phyloP scores from a whole-genome alignment of 2,888 invertebrate species.

The Platynereis dumerilii region DNA sequence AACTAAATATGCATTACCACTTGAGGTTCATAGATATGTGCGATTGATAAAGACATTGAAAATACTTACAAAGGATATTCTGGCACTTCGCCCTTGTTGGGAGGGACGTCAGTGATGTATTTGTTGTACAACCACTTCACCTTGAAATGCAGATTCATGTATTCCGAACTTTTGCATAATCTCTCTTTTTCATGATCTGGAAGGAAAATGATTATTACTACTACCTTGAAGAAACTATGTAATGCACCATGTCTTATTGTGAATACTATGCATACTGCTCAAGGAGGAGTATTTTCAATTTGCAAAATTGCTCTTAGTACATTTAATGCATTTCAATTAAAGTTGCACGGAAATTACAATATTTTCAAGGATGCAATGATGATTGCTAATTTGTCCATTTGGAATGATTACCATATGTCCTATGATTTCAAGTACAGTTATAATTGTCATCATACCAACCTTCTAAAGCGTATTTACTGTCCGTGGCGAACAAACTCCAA shows the following conservation, averaged over 20 bases:
- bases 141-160: slow-evolving; percentile 99
- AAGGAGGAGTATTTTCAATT: no score
- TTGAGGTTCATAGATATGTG: not conserved
- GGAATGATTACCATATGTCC: no score
- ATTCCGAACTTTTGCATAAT: slow-evolving; percentile 95
- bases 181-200: slow-evolving; percentile 91
- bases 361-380: no score
- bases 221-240: no score
- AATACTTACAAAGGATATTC: slow-evolving; percentile 86
- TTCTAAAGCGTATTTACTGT: slow-evolving; percentile 93
- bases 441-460: slow-evolving; percentile 61
- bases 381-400: no score
- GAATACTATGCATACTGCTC: no score
- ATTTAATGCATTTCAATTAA: no score
- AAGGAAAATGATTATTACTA: slow-evolving; percentile 27
- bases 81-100: slow-evolving; percentile 94
- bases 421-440: no score
- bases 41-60: not conserved
- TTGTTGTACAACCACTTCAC: slow-evolving; percentile 98
- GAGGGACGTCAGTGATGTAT: slow-evolving; percentile 96
- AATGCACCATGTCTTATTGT: slow-evolving; percentile 8
- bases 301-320: no score
- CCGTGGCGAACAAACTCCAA: slow-evolving; percentile 95
- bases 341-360: no score
- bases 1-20: not conserved